Evolutionary conservation across 2,888 invertebrate species (phyloP).

Genomic region (Cerastoderma edule): DNA sequence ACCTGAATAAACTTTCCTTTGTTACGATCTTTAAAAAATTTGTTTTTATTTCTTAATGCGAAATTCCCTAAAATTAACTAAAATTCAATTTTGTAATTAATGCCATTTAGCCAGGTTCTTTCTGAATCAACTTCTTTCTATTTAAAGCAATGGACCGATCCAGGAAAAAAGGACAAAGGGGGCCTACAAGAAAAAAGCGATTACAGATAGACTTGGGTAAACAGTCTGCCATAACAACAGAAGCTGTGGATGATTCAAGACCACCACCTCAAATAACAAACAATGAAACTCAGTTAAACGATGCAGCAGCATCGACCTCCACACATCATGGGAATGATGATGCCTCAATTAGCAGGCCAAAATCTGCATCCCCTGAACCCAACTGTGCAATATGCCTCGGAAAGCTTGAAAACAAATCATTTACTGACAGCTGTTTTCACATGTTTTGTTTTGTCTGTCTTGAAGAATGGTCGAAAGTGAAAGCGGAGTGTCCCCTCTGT

Average conservation of each 20-base stretch:
- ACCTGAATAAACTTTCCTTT: too few species aligned
- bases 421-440: conserved; percentile 96
- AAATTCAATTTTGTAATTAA: too few species aligned
- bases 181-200: conserved; percentile 13
- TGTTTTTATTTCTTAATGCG: too few species aligned
- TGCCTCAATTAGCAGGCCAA: conserved; percentile 26
- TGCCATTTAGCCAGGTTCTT: too few species aligned
- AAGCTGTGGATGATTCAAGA: background rate
- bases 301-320: background rate
- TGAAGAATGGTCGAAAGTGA: conserved; percentile 97
- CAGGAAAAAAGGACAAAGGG: conserved; percentile 3
- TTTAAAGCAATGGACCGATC: too few species aligned
- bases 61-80: too few species aligned
- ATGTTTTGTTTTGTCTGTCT: conserved; percentile 97
- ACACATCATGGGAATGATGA: background rate
- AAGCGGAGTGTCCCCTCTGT: conserved; percentile 92
- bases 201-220: conserved; percentile 7
- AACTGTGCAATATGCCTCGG: conserved; percentile 97
- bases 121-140: too few species aligned
- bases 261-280: background rate
- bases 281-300: background rate
- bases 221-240: background rate
- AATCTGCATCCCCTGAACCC: conserved; percentile 71
- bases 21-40: too few species aligned
- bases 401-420: conserved; percentile 93